phyloP scores from a whole-genome alignment of 2,888 invertebrate genomes.

The Loripinus fragilis region DNA sequence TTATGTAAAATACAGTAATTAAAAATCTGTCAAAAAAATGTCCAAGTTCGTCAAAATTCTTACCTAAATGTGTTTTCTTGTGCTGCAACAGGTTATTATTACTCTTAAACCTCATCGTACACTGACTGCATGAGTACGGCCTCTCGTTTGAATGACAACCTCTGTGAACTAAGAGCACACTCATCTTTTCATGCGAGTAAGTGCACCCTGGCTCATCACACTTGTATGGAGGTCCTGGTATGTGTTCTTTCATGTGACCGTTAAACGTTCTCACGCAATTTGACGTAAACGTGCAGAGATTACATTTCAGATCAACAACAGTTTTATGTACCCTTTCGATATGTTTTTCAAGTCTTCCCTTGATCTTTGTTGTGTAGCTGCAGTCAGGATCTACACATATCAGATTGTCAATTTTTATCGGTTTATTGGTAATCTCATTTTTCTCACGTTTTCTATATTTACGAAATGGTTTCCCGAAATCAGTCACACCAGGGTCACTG shows the following conservation, averaged over 20 bases:
- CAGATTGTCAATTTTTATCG: background rate
- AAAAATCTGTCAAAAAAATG: too few species aligned
- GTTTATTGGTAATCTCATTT: too few species aligned
- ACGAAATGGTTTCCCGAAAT: background rate
- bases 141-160: slow-evolving; percentile 85
- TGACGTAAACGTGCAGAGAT: slow-evolving; percentile 87
- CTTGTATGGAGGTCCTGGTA: slow-evolving; percentile 87
- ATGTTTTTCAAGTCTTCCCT: slow-evolving; percentile 64
- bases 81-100: slow-evolving; percentile 87
- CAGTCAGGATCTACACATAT: slow-evolving; percentile 41
- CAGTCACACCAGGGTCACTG: background rate
- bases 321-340: slow-evolving; percentile 63
- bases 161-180: slow-evolving; percentile 86
- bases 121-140: slow-evolving; percentile 85
- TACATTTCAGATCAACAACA: slow-evolving; percentile 83
- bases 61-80: slow-evolving; percentile 85
- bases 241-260: slow-evolving; percentile 86
- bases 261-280: slow-evolving; percentile 87
- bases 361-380: slow-evolving; percentile 59
- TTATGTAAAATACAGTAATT: too few species aligned
- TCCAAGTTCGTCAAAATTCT: too few species aligned
- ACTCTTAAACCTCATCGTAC: slow-evolving; percentile 86
- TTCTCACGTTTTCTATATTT: background rate
- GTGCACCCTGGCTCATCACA: slow-evolving; percentile 86
- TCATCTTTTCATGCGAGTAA: slow-evolving; percentile 84